Base-by-base conservation (phyloP, 1,140 invertebrate species). In the Zaprionus capensis region DNA sequence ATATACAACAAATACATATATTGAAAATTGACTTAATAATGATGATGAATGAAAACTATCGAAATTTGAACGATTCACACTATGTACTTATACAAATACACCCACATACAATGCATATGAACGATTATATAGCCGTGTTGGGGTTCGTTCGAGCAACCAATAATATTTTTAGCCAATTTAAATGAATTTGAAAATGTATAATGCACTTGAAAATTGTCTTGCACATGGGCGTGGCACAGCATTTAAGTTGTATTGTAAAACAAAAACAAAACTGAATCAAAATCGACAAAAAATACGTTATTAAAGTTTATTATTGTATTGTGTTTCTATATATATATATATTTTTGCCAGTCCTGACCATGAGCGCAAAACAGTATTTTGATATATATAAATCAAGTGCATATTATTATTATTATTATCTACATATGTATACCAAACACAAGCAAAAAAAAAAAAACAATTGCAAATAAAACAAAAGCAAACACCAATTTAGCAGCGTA, bases 341-440 rank as follows among this genome's bases (percentile, higher is more conserved):
- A 31, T 31, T 62, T 66, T 76, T 70, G 81, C 73, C 75, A 69
- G 61, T 44, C 64, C 59, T 46, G 34, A 28, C 38, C 49, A 62
- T 67, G 36, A 56, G 28, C 49, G 66, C 58, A 46, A 36, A 81
- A 65, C 76, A 80, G 81, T 76, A 83, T 83, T 83, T 83, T 81
- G 59, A 68, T 80, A 73, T 76, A 55, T 69, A 79, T 62, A 49
- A 49, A 38, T 38, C 66, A 63, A 70, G 58, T 75, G 67, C 72
- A 70, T 70, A 70, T 70, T 70, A 69, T 67, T 67, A 67, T 49
- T 69, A 69, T 53, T 61, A 59, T 58, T 68, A 49, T 34, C 28
- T 62, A 69, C 71, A 44, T 59, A 65, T 74, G 70, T 81, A 80
- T 57, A 61, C 78, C 69, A 81, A 73, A 78, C 69, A 84, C 51